phyloP scores from a whole-genome alignment of 2,797 vertebrate species.

The Hypotaenidia philippensis region DNA sequence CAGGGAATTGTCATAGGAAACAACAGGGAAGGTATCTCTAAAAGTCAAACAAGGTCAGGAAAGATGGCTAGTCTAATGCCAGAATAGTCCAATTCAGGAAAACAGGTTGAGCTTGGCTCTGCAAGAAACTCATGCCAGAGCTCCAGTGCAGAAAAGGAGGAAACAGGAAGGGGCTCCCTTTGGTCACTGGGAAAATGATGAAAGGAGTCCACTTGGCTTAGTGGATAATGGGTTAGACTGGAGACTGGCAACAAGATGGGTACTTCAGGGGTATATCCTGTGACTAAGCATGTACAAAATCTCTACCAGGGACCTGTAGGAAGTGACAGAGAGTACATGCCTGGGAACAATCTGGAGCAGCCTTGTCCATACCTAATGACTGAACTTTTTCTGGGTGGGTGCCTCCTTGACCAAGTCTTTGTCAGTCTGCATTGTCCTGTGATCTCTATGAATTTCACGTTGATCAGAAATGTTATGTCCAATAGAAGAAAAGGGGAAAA shows the following conservation, averaged over 20 bases:
- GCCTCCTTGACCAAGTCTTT: not conserved
- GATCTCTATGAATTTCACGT: not conserved
- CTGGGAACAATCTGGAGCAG: not conserved
- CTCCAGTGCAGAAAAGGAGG: not conserved
- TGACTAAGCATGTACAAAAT: not conserved
- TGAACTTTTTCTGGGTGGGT: not conserved
- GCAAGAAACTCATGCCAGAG: not conserved
- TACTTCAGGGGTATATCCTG: not conserved
- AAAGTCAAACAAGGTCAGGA: not conserved
- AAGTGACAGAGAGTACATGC: not conserved
- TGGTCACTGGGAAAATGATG: not conserved
- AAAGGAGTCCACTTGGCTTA: accelerated
- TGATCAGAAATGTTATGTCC: not conserved
- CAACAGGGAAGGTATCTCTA: not conserved
- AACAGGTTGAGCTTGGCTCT: not conserved
- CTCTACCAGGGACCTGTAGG: not conserved
- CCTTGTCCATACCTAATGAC: accelerated
- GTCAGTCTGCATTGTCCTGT: not conserved
- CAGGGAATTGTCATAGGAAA: not conserved
- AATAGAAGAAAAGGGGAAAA: not conserved
- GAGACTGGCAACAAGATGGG: not conserved
- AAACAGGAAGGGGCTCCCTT: not conserved
- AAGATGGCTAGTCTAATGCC: not conserved
- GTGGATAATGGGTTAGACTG: not conserved
- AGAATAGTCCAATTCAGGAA: not conserved